phyloP scores from a whole-genome alignment of 2,888 invertebrate species.

The Cheilosia scutellata region DNA sequence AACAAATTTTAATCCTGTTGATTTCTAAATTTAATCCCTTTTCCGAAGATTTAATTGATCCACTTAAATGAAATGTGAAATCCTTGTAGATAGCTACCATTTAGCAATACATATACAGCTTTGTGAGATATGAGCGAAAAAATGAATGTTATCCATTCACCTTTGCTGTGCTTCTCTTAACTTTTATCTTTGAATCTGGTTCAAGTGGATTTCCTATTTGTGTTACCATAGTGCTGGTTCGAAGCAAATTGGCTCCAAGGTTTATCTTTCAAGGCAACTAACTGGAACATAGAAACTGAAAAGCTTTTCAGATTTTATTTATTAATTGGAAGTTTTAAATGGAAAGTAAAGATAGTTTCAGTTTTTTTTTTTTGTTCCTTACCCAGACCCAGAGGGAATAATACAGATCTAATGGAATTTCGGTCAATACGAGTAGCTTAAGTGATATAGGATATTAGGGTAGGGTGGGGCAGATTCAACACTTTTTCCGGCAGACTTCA shows the following conservation, averaged over 20 bases:
- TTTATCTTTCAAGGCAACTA: constrained; percentile 8
- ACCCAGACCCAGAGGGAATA: neutral
- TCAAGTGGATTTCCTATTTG: constrained; percentile 5
- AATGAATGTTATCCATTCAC: neutral
- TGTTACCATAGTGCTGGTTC: constrained; percentile 5
- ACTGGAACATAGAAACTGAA: neutral
- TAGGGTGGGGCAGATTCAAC: too few relatives aligned
- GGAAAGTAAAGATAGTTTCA: neutral
- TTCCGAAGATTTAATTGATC: neutral
- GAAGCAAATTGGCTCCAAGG: constrained; percentile 35
- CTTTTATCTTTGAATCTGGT: constrained; percentile 1
- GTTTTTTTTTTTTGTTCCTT: neutral
- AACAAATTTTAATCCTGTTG: too few relatives aligned
- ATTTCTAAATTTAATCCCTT: too few relatives aligned
- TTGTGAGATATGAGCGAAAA: neutral
- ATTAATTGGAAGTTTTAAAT: neutral
- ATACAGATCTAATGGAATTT: neutral
- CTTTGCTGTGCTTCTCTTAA: neutral
- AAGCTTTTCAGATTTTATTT: constrained; percentile 5
- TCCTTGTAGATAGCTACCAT: neutral
- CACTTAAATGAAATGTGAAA: neutral
- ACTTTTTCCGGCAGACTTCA: too few relatives aligned
- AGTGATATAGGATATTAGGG: too few relatives aligned
- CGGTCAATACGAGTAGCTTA: neutral
- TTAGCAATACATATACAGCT: neutral